Base-by-base conservation (phyloP, 2,888 invertebrate species). In the Theodoxus fluviatilis region DNA sequence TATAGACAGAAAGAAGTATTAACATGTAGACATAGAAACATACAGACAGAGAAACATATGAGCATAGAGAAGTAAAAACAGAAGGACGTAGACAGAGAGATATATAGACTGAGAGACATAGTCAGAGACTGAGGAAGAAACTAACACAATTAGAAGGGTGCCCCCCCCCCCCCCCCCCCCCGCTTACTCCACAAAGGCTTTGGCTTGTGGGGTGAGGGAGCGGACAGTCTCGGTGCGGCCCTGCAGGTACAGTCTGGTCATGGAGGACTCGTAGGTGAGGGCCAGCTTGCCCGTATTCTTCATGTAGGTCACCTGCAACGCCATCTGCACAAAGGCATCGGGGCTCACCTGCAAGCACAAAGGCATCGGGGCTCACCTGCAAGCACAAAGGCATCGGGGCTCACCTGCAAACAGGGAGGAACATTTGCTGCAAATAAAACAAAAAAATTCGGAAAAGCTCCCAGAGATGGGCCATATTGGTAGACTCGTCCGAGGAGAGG, bases 221-320 rank as follows among this genome's bases (percentile, higher is more conserved):
- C 89, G 79, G 3, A 89, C 88, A 25, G 89, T 89, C 79, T 89
- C 89, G 6, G 89, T 89, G 22, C 89, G 79, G 0, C 89, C 89
- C 69, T 83, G 78, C 31, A 87, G 83, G 76, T 87, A 89, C 2
- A 89, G 79, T 22, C 89, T 78, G 1, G 89, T 89, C 88, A 89
- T 89, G 22, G 88, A 87, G 0, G 89, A 87, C 78, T 89, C 89
- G 75, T 89, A 89, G 4, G 89, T 89, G 70, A 88, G 82, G 3
- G 87, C 87, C 78, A 88, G 87, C 73, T 84, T 85, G 2, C 86
- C 86, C 22, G 83, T 77, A 72, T 88, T 86, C 73, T 84, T 85
- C 73, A 81, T 88, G 73, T 88, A 89, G 0, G 89, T 88, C 31
- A 88, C 73, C 76, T 89, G 89, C 9, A 89, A 78, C 0, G 89